Base-by-base conservation (phyloP, 2,797 vertebrate species). In the Euphonia xanthogaster region DNA sequence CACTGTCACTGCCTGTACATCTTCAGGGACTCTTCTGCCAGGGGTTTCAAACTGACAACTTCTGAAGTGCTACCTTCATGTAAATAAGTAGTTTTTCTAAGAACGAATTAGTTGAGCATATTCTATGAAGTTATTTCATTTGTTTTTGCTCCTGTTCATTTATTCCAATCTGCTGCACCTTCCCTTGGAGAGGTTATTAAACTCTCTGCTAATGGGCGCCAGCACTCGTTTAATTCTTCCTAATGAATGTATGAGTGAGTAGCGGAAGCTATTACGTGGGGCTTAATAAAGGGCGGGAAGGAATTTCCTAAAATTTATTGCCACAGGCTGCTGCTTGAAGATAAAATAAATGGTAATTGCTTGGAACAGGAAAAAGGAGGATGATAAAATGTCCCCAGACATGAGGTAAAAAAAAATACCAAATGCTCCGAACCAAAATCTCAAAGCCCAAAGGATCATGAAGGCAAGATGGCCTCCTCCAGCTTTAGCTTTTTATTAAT, bases 291-390 rank as follows among this genome's bases (percentile, higher is more conserved):
- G 94, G 95, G 90, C 68, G 78, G 94, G 96, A 93, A 94, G 95
- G 88, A 97, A 94, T 96, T 93, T 62, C 94, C 93, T 73, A 80
- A 93, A 97, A 97, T 85, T 92, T 96, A 97, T 84, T 93, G 94
- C 95, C 81, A 94, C 76, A 92, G 95, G 95, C 87, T 96, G 96
- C 78, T 95, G 92, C 96, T 94, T 96, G 82, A 92, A 96, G 94
- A 97, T 87, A 97, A 97, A 98, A 97, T 92, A 96, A 97, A 96
- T 88, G 88, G 88, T 91, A 94, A 96, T 93, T 96, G 83, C 92
- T 92, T 85, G 93, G 72, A 96, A 96, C 78, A 77, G 84, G 86
- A 78, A 83, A 96, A 76, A 96, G 81, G 67, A 96, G 84, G 90
- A 95, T 94, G 88, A 96, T 95, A 94, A 95, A 96, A 90, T 33